These are phyloP conservation scores for Drosophila sturtevanti DNA, from an alignment of 1,140 invertebrate genomes.

Conservation along the genomic window DNA sequence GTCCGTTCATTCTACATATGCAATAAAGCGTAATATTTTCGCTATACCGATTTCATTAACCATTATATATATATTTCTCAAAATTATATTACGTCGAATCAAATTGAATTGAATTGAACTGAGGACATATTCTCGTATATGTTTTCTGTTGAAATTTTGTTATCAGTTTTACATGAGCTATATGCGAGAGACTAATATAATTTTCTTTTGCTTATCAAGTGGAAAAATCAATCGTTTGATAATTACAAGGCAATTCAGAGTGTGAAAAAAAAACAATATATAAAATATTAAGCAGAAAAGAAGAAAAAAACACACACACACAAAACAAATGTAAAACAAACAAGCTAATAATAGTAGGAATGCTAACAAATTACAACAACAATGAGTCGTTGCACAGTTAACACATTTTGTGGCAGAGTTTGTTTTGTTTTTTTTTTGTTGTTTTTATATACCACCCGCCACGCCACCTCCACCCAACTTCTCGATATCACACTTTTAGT, in stretches of 20 bases:
- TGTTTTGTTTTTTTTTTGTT: too few relatives aligned
- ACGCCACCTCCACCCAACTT: neutral
- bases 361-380: constrained; percentile 15
- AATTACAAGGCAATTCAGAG: constrained; percentile 6
- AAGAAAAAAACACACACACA: neutral
- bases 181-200: neutral
- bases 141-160: neutral
- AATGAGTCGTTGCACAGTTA: constrained; percentile 6
- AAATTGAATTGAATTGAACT: too few relatives aligned
- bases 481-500: neutral
- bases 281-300: too few relatives aligned
- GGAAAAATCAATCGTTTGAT: constrained; percentile 1
- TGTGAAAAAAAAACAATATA: neutral
- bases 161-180: neutral
- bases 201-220: constrained; percentile 5
- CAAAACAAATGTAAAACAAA: constrained; percentile 1
- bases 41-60: too few relatives aligned
- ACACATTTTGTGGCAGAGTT: constrained; percentile 6
- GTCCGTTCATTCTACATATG: too few relatives aligned
- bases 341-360: constrained; percentile 6
- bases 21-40: too few relatives aligned
- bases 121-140: too few relatives aligned
- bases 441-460: neutral
- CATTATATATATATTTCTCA: too few relatives aligned
- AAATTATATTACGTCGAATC: too few relatives aligned